A percentile compares a stretch with the other conserved stretches of the same genome.
phyloP scores from a whole-genome alignment of 2,797 vertebrate species.

The Falco novaeseelandiae region DNA sequence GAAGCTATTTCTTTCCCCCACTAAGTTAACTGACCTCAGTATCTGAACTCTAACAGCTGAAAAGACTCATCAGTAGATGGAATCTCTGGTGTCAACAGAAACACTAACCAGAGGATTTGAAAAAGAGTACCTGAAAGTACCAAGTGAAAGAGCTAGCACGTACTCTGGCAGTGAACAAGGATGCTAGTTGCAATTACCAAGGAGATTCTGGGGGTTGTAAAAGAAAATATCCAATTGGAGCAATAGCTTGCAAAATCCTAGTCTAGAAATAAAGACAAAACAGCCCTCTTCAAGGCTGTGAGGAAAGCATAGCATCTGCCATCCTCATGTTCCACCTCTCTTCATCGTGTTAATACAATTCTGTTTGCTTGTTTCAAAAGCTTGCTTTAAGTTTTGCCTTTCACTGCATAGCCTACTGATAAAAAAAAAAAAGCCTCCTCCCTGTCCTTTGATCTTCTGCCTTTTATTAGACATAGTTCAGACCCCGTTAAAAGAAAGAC shows the following conservation, averaged over 20 bases:
- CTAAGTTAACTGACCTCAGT: not conserved
- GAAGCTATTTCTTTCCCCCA: not conserved
- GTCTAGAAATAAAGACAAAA: constrained; percentile 6
- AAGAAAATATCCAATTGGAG: not conserved
- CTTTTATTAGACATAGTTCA: not conserved
- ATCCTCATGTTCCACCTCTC: not conserved
- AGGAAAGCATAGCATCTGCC: not conserved
- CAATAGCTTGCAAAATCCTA: not conserved
- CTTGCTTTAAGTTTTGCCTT: not conserved
- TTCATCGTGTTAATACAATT: not conserved
- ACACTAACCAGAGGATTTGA: not conserved
- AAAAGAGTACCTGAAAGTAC: not conserved
- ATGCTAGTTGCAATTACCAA: not conserved
- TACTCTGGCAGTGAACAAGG: not conserved
- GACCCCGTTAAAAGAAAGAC: not conserved
- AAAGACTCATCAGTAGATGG: not conserved
- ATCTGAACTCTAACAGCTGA: not conserved
- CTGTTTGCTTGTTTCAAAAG: not conserved
- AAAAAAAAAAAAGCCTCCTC: not conserved
- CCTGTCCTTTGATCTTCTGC: not conserved
- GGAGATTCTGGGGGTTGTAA: not conserved
- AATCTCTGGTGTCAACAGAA: not conserved
- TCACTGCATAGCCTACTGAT: not conserved
- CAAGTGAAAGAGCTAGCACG: not conserved
- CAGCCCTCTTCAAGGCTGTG: not conserved